Evolutionary conservation across 2,888 invertebrate genomes (phyloP).

Genomic region (Drosophila mayaguana): DNA sequence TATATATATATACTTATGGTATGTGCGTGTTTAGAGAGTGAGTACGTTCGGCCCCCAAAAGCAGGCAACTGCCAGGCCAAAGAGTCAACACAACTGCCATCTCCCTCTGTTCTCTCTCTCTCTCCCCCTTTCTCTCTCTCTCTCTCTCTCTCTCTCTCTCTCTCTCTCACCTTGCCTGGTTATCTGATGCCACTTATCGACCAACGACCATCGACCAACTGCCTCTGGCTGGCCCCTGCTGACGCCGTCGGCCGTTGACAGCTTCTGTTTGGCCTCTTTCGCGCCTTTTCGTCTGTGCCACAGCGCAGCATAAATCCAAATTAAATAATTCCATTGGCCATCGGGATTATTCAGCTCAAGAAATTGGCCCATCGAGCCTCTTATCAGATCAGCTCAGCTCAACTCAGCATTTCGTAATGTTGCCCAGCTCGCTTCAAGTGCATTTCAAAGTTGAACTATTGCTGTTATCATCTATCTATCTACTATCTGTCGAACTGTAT

Average conservation of each 20-base stretch:
- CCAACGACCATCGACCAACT: constrained; percentile 23
- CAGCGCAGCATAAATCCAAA: not conserved
- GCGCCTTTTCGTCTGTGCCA: constrained; percentile 22
- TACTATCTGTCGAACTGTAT: not conserved
- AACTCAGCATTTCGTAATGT: constrained; percentile 26
- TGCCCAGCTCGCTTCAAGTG: constrained; percentile 54
- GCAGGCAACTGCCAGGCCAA: constrained; percentile 48
- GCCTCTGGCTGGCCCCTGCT: constrained; percentile 26
- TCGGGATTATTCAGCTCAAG: not conserved
- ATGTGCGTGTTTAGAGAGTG: constrained; percentile 2
- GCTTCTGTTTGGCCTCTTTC: constrained; percentile 11
- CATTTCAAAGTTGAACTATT: constrained; percentile 67
- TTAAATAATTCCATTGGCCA: not conserved
- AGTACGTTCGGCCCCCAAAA: constrained; percentile 51
- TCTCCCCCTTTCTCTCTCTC: constrained; percentile 15
- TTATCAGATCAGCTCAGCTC: constrained; percentile 5
- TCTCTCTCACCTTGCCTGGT: not conserved
- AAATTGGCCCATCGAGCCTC: not conserved
- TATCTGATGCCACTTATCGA: constrained; percentile 29
- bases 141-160: not conserved
- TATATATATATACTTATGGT: not conserved
- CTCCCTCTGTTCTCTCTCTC: constrained; percentile 26
- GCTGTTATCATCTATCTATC: not conserved
- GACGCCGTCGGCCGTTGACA: constrained; percentile 9
- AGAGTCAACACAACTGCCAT: constrained; percentile 27